These are phyloP conservation scores for Drosophila insularis DNA, from an alignment of 1,140 invertebrate species.

Conservation along the genomic window DNA sequence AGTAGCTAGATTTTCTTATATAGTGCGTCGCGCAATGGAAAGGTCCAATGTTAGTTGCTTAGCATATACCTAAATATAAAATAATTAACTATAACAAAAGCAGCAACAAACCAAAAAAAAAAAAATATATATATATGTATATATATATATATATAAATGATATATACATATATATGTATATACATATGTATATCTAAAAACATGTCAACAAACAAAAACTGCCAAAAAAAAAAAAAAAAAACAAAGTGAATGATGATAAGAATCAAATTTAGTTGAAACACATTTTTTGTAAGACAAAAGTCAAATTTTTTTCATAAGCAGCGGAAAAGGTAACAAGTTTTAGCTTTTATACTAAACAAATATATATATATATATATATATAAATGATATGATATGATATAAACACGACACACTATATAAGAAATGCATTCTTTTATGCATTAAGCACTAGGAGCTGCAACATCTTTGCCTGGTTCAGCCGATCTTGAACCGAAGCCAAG, in stretches of 20 bases:
- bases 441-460: conserved; percentile 47
- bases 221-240: conserved; percentile 58
- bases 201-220: conserved; percentile 73
- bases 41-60: conserved; percentile 80
- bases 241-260: conserved; percentile 20
- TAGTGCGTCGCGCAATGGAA: conserved; percentile 80
- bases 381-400: conserved; percentile 28
- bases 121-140: conserved; percentile 31
- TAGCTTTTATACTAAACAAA: conserved; percentile 71
- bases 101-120: conserved; percentile 38
- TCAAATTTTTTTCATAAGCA: conserved; percentile 61
- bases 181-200: conserved; percentile 36
- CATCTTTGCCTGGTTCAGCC: not conserved
- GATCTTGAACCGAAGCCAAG: not conserved
- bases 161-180: conserved; percentile 31
- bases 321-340: conserved; percentile 51
- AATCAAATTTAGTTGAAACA: conserved; percentile 37
- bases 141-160: conserved; percentile 33
- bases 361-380: conserved; percentile 9
- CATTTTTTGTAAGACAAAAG: conserved; percentile 48
- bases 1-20: conserved; percentile 80
- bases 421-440: conserved; percentile 73
- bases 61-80: conserved; percentile 68
- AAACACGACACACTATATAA: conserved; percentile 79
- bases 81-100: conserved; percentile 39